Percentiles rank a stretch among this genome's conserved stretches.
Conservation (phyloP, 2,888 invertebrate genomes). For the Platycnemis pennipes region DNA sequence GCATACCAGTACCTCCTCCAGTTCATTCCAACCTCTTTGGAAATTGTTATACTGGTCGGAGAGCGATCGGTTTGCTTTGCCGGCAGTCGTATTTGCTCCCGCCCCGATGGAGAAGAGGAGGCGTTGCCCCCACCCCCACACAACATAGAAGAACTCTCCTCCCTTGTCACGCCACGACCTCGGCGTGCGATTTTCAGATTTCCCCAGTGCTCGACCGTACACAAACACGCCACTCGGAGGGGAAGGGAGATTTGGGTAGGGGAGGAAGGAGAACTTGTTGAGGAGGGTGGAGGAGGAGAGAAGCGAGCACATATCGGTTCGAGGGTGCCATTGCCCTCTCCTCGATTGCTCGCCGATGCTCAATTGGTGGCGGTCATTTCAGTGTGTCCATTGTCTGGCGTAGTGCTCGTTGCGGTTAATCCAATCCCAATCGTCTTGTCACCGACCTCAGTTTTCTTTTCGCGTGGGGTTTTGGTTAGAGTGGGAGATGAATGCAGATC, state of each 20-base stretch:
- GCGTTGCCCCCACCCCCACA: neutral
- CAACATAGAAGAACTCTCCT: neutral
- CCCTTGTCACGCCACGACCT: slow-evolving; percentile 3
- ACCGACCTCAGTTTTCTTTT: neutral
- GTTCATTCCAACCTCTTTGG: too few relatives aligned
- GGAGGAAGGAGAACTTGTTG: neutral
- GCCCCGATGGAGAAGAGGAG: neutral
- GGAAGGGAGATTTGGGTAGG: neutral
- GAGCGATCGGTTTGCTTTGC: neutral
- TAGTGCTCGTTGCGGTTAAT: neutral
- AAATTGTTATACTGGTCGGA: too few relatives aligned
- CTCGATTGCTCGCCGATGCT: neutral
- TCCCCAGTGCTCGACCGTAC: neutral
- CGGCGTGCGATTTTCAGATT: slow-evolving; percentile 5
- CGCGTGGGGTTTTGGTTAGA: neutral
- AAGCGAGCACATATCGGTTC: neutral
- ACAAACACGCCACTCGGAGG: slow-evolving; percentile 17
- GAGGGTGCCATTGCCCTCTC: slow-evolving; percentile 12
- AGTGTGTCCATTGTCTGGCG: neutral
- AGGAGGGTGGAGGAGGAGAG: too few relatives aligned
- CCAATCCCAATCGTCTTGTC: neutral
- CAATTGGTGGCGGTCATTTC: neutral
- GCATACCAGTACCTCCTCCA: too few relatives aligned
- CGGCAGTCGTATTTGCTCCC: neutral
- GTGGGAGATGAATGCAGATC: neutral